Conservation (phyloP, 2,888 invertebrate species). For the Flabesymbios commensalis region DNA sequence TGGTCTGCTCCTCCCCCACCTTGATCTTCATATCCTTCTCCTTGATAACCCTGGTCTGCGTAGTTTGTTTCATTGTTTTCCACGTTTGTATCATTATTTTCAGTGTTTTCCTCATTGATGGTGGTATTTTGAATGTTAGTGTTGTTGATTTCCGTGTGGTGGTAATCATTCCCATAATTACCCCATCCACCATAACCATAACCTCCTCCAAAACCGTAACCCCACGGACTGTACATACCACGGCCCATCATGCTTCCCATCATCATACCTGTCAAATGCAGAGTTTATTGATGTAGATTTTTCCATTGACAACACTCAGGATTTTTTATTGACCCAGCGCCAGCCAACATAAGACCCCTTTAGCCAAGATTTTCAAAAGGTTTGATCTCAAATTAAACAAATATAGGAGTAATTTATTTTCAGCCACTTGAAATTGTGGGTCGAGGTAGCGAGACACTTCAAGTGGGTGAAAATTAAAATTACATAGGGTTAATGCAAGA, state of each 20-base stretch:
- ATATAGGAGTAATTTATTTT: too few species aligned
- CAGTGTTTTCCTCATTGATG: not conserved
- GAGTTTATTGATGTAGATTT: not conserved
- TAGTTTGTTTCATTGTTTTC: not conserved
- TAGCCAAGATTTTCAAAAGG: too few species aligned
- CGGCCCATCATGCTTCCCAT: not conserved
- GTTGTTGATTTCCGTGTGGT: constrained; percentile 8
- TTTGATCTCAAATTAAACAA: too few species aligned
- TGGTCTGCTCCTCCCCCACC: not conserved
- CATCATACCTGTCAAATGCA: constrained; percentile 4
- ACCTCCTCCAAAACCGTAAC: constrained; percentile 6
- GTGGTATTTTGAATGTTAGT: constrained; percentile 3
- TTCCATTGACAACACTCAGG: too few species aligned
- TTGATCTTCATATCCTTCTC: not conserved
- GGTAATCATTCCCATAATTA: not conserved
- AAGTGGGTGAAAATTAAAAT: too few species aligned
- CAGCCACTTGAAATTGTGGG: too few species aligned
- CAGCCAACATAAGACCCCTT: too few species aligned
- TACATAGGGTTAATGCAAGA: too few species aligned
- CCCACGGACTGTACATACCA: not conserved
- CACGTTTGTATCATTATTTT: not conserved
- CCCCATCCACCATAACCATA: constrained; percentile 9
- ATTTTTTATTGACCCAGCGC: too few species aligned
- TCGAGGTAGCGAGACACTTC: too few species aligned
- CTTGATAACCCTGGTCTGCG: not conserved